Evolutionary conservation across 2,888 invertebrate species (phyloP).

Genomic region (Lamellibrachia satsuma): DNA sequence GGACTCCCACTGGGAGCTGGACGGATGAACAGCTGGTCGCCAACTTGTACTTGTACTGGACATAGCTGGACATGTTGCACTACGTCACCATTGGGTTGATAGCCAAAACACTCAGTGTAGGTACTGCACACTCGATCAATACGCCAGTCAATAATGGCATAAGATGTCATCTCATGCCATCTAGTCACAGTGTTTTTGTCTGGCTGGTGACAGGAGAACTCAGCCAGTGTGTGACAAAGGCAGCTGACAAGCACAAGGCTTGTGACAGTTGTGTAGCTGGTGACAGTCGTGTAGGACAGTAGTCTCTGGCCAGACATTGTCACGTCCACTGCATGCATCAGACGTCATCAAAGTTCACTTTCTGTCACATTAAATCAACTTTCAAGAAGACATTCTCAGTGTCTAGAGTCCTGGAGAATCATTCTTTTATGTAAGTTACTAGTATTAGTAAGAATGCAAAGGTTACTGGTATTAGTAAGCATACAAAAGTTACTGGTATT

Average conservation of each 20-base stretch:
- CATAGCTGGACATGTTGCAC: slow-evolving; percentile 24
- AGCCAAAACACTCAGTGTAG: background rate
- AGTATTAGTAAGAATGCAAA: too few relatives aligned
- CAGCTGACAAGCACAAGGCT: background rate
- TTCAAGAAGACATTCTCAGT: background rate
- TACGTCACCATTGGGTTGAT: slow-evolving; percentile 18
- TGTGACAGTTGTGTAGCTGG: background rate
- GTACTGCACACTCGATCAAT: slow-evolving; percentile 22
- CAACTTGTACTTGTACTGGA: slow-evolving; percentile 17
- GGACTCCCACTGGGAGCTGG: slow-evolving; percentile 21
- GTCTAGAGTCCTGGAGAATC: background rate
- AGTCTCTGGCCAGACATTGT: background rate
- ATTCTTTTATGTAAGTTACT: background rate
- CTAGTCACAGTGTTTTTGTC: background rate
- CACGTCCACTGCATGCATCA: background rate
- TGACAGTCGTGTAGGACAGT: background rate
- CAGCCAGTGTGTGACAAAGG: background rate
- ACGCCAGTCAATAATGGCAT: background rate
- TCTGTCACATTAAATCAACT: background rate
- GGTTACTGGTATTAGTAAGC: too few relatives aligned
- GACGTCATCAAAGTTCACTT: background rate
- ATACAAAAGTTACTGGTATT: too few relatives aligned
- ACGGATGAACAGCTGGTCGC: slow-evolving; percentile 19
- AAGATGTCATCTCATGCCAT: background rate
- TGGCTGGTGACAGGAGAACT: background rate